These are phyloP conservation scores for Idaea dimidiata DNA, from an alignment of 2,888 invertebrate genomes.

Conservation along the genomic window DNA sequence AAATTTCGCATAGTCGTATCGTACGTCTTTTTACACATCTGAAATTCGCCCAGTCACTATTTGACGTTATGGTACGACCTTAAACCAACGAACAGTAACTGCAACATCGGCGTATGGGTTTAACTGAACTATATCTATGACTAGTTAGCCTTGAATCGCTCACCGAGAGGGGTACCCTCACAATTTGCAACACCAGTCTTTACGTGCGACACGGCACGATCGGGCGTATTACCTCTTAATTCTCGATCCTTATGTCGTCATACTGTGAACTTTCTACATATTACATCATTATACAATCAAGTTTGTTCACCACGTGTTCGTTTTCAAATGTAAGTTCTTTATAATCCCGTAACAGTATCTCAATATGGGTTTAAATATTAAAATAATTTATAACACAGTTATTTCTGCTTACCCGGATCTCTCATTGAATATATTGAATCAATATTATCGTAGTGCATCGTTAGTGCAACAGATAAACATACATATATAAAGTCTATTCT, in stretches of 20 bases:
- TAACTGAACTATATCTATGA: not conserved
- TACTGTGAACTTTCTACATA: not conserved
- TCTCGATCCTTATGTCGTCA: not conserved
- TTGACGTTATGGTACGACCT: too few species aligned
- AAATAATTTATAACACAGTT: not conserved
- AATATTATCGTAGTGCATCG: too few species aligned
- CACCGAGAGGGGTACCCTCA: constrained; percentile 18
- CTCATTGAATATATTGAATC: too few species aligned
- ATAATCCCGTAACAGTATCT: not conserved
- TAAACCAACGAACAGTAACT: too few species aligned
- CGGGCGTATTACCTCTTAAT: not conserved
- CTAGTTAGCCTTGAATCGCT: constrained; percentile 25
- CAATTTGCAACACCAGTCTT: not conserved
- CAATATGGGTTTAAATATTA: too few species aligned
- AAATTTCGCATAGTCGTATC: too few species aligned
- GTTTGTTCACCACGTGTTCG: not conserved
- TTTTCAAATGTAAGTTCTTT: not conserved
- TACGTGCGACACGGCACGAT: not conserved
- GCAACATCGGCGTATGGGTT: too few species aligned
- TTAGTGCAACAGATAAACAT: too few species aligned
- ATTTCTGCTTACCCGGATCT: too few species aligned
- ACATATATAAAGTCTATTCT: too few species aligned
- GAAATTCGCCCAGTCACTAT: too few species aligned
- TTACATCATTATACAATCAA: not conserved
- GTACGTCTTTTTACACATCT: too few species aligned